phyloP scores from a whole-genome alignment of 2,797 vertebrate genomes.

The Enteromius anoplus region DNA sequence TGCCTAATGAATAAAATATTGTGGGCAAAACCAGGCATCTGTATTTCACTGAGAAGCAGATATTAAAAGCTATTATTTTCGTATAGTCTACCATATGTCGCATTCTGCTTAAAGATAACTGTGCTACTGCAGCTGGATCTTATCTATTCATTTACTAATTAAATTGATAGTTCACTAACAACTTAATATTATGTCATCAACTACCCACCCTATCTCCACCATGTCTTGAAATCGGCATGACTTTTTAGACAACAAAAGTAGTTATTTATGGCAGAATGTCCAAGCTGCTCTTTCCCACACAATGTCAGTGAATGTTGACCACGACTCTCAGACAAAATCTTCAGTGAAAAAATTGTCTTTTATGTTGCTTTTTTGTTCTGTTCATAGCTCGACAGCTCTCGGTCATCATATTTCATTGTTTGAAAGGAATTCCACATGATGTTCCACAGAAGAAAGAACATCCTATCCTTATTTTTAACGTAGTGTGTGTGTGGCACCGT shows the following conservation, averaged over 20 bases:
- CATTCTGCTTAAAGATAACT: background rate
- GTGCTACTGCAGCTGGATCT: background rate
- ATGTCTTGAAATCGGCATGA: background rate
- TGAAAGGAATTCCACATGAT: background rate
- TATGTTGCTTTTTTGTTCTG: background rate
- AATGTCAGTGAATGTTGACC: background rate
- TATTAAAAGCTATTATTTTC: background rate
- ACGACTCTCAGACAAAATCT: background rate
- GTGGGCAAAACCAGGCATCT: background rate
- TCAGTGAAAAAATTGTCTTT: background rate
- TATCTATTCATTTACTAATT: background rate
- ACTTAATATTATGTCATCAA: background rate
- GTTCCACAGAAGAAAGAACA: background rate
- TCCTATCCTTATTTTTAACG: background rate
- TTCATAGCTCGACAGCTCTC: background rate
- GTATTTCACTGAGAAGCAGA: background rate
- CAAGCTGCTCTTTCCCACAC: background rate
- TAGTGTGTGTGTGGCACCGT: background rate
- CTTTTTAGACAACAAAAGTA: background rate
- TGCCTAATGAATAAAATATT: slow-evolving; percentile 17
- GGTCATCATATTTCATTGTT: background rate
- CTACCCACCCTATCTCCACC: background rate
- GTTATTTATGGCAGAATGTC: background rate
- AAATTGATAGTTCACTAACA: background rate
- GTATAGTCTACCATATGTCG: slow-evolving; percentile 7